These are phyloP conservation scores for Poecilia picta DNA, from an alignment of 2,797 vertebrate genomes.

Conservation along the genomic window DNA sequence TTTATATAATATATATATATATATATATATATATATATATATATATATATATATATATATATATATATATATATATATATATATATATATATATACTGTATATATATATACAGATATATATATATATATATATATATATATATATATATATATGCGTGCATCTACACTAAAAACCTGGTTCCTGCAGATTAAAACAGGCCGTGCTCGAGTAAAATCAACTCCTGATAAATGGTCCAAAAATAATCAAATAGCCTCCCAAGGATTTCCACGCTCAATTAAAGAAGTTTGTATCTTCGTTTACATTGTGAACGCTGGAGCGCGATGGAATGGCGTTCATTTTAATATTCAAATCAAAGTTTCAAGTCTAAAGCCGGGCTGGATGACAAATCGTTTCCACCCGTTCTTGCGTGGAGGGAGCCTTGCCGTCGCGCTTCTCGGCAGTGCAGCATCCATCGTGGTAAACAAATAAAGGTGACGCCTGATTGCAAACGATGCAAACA, in stretches of 20 bases:
- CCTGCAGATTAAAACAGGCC: not conserved
- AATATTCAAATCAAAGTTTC: conserved; percentile 76
- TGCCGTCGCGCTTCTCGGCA: conserved; percentile 58
- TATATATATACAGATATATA: too few species aligned
- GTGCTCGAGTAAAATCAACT: conserved; percentile 30
- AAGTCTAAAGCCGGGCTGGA: conserved; percentile 58
- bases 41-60: not conserved
- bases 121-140: conserved; percentile 9
- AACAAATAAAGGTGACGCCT: conserved; percentile 70
- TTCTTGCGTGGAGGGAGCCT: conserved; percentile 67
- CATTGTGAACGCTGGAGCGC: conserved; percentile 57
- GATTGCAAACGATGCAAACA: conserved; percentile 66
- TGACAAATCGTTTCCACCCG: conserved; percentile 63
- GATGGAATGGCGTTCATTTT: conserved; percentile 65
- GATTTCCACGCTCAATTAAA: conserved; percentile 66
- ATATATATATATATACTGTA: not conserved
- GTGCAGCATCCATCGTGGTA: conserved; percentile 58
- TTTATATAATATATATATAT: not conserved
- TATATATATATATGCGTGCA: conserved; percentile 21
- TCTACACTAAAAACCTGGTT: conserved; percentile 25
- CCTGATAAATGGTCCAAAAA: conserved; percentile 45
- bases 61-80: conserved; percentile 2
- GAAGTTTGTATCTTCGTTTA: conserved; percentile 70
- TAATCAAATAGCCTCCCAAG: conserved; percentile 50
- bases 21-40: not conserved